phyloP scores from a whole-genome alignment of 2,113 vertebrate species.

The Oxyura jamaicensis region DNA sequence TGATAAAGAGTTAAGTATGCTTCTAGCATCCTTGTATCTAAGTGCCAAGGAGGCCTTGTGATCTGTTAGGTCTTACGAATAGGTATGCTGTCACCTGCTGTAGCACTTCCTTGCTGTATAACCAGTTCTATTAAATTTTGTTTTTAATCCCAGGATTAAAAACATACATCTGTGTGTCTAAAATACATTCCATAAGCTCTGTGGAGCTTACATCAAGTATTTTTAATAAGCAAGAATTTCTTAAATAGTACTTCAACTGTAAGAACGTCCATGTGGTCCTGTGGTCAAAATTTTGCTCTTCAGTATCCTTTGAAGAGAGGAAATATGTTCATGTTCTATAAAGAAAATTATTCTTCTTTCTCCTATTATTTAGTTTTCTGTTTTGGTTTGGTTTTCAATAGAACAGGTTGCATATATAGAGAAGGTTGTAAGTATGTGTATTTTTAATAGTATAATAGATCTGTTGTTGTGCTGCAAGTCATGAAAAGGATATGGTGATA shows the following conservation, averaged over 20 bases:
- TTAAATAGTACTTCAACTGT: background rate
- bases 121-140: background rate
- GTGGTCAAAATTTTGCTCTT: background rate
- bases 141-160: background rate
- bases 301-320: background rate
- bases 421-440: background rate
- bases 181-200: background rate
- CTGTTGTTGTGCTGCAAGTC: background rate
- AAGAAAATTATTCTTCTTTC: background rate
- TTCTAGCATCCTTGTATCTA: background rate
- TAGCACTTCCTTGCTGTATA: background rate
- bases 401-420: background rate
- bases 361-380: background rate
- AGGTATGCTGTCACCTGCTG: background rate
- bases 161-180: background rate
- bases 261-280: background rate
- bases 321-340: background rate
- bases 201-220: background rate
- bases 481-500: background rate
- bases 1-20: background rate
- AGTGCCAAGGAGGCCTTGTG: background rate
- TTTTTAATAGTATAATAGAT: background rate
- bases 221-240: constrained; percentile 14
- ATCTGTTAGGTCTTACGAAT: background rate
- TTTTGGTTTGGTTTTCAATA: background rate